These are phyloP conservation scores for Globia sparganii DNA, from an alignment of 2,888 invertebrate genomes.

Conservation along the genomic window DNA sequence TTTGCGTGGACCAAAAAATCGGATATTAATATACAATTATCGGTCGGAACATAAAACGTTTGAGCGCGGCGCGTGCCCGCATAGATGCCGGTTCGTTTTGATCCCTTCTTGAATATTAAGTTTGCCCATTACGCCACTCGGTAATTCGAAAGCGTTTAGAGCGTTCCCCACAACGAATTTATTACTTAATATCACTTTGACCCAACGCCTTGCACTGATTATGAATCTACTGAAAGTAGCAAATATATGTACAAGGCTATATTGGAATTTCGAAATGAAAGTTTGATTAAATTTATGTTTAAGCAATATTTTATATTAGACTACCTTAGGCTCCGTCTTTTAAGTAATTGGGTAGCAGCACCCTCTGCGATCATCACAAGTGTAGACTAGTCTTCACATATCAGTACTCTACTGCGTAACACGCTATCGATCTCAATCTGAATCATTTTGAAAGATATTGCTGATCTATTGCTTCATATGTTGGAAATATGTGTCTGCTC, in stretches of 20 bases:
- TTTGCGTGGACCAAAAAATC: slow-evolving; percentile 2
- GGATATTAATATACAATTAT: slow-evolving; percentile 55
- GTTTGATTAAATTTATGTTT: slow-evolving; percentile 18
- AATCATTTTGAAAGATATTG: too few relatives aligned
- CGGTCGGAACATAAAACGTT: slow-evolving; percentile 49
- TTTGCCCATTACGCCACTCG: slow-evolving; percentile 81
- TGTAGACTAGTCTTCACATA: not conserved
- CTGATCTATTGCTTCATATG: too few relatives aligned
- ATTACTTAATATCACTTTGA: slow-evolving; percentile 82
- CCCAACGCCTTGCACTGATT: slow-evolving; percentile 66
- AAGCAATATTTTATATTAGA: slow-evolving; percentile 4
- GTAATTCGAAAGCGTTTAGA: slow-evolving; percentile 85
- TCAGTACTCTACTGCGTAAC: too few relatives aligned
- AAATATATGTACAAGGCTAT: slow-evolving; percentile 26
- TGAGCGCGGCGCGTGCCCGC: slow-evolving; percentile 53
- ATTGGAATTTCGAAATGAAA: slow-evolving; percentile 30
- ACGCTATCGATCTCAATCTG: too few relatives aligned
- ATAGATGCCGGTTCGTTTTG: slow-evolving; percentile 64
- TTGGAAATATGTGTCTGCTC: too few relatives aligned
- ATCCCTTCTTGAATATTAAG: slow-evolving; percentile 86
- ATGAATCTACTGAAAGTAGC: slow-evolving; percentile 57
- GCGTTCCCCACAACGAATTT: slow-evolving; percentile 78
- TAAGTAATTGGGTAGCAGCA: not conserved
- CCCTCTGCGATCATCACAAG: not conserved
- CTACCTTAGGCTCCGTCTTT: not conserved